Conservation (phyloP, 2,888 invertebrate species). For the Chesias legatella region DNA sequence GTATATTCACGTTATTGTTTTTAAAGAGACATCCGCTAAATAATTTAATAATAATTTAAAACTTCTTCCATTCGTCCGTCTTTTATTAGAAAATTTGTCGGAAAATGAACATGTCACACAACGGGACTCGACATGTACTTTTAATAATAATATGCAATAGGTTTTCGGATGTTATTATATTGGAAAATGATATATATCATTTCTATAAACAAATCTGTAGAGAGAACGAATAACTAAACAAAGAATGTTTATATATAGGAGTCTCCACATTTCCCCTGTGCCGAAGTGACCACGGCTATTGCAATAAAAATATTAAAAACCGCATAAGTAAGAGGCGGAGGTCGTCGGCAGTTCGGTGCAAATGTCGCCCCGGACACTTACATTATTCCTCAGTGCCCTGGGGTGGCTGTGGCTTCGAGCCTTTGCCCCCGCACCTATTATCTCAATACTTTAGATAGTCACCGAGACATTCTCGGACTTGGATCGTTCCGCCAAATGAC, state of each 20-base stretch:
- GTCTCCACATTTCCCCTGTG: constrained; percentile 41
- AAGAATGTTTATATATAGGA: constrained; percentile 1
- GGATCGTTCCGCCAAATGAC: constrained; percentile 74
- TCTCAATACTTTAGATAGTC: constrained; percentile 80
- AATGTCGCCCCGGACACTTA: constrained; percentile 79
- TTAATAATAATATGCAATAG: no score
- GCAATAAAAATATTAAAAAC: constrained; percentile 84
- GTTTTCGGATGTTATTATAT: no score
- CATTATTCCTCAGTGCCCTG: constrained; percentile 70
- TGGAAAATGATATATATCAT: no score
- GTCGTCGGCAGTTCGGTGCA: constrained; percentile 79
- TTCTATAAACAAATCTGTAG: no score
- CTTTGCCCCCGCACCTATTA: constrained; percentile 72
- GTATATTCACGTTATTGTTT: no score
- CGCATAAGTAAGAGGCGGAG: constrained; percentile 79
- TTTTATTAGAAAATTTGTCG: no score
- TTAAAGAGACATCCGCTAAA: no score
- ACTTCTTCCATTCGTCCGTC: no score
- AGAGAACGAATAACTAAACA: neutral
- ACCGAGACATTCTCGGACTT: constrained; percentile 65
- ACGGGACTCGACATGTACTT: no score
- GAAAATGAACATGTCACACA: no score
- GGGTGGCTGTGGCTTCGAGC: constrained; percentile 38
- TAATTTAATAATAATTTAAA: no score
- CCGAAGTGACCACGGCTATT: constrained; percentile 69